phyloP scores from a whole-genome alignment of 1,140 invertebrate species.

The Frieseomelitta varia region DNA sequence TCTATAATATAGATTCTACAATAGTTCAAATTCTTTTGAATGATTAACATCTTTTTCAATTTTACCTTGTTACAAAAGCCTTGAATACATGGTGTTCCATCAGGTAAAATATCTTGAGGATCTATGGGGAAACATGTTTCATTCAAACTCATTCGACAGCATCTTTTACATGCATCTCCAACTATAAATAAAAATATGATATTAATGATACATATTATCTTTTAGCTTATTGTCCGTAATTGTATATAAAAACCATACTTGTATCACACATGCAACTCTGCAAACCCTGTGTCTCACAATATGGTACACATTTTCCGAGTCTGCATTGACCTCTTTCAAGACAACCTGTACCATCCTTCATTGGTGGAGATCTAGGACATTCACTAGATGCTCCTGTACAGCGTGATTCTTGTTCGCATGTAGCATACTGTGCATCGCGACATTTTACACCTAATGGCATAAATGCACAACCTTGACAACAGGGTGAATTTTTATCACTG shows the following conservation, averaged over 20 bases:
- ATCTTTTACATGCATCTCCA: constrained; percentile 93
- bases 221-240: neutral
- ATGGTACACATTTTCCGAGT: constrained; percentile 93
- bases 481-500: constrained; percentile 97
- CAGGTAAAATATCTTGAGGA: constrained; percentile 92
- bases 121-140: constrained; percentile 95
- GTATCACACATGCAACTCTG: constrained; percentile 98
- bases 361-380: constrained; percentile 92
- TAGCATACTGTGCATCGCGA: constrained; percentile 92
- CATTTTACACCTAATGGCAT: constrained; percentile 92
- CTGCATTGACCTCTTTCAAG: constrained; percentile 94
- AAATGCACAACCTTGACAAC: constrained; percentile 94
- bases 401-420: constrained; percentile 93
- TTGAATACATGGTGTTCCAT: constrained; percentile 97
- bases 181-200: constrained; percentile 82
- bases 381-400: constrained; percentile 89
- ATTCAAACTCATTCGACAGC: constrained; percentile 94
- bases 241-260: constrained; percentile 83
- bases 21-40: neutral
- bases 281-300: constrained; percentile 95
- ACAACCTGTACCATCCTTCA: constrained; percentile 93
- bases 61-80: constrained; percentile 96
- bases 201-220: neutral
- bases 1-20: neutral
- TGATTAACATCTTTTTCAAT: constrained; percentile 2